Evolutionary conservation across 2,797 vertebrate genomes (phyloP), one percentile per base, ranked within the genome.

Genomic region (Lithobates pipiens): DNA sequence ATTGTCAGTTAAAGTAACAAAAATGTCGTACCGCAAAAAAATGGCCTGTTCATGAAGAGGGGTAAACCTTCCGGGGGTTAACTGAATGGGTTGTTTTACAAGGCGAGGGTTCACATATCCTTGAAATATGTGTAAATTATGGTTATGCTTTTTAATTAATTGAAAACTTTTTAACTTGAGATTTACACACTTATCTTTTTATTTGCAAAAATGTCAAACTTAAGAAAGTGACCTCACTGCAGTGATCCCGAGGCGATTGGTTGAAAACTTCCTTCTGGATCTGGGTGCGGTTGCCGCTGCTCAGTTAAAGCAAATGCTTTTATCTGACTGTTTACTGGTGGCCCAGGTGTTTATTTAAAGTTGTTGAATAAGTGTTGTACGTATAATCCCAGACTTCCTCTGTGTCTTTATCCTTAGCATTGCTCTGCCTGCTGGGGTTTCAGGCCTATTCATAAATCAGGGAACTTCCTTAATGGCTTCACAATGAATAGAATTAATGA

Each of bases 301-400:
- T 69, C 50, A 65, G 29, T 69, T 76, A 71, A 77, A 82, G 73
- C 65, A 85, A 76, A 76, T 65, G 61, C 10, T 18, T 67, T 81
- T 86, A 82, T 82, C 5, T 61, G 34, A 82, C 73, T 86, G 79
- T 77, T 86, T 82, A 76, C 72, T 76, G 73, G 69, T 81, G 74
- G 54, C 36, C 73, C 85, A 77, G 78, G 79, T 77, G 79, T 86
- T 81, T 76, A 86, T 50, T 72, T 77, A 86, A 44, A 25, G 73
- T 63, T 82, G 25, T 82, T 61, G 67, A 81, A 46, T 80, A 80
- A 80, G 84, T 81, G 77, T 70, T 86, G 81, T 63, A 36, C 54
- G 54, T 50, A 23, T 81, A 86, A 86, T 86, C 85, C 79, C 85
- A 82, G 85, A 86, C 85, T 86, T 86, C 85, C 85, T 74, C 76